Evolutionary conservation across 2,888 invertebrate species (phyloP).

Genomic region (Synanthedon formicaeformis): DNA sequence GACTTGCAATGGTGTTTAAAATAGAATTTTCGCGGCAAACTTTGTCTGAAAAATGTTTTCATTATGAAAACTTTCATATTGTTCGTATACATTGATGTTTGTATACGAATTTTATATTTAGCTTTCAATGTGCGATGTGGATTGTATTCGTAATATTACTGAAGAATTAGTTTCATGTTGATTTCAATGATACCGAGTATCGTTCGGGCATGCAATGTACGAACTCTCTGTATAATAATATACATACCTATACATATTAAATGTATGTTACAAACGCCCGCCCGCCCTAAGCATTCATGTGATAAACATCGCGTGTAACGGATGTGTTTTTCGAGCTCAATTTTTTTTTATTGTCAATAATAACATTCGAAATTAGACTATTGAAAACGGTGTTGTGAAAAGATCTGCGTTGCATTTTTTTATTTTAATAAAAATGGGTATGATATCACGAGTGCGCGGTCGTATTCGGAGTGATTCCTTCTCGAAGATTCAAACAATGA

Average conservation of each 20-base stretch:
- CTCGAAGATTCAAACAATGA: slow-evolving; percentile 71
- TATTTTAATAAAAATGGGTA: slow-evolving; percentile 65
- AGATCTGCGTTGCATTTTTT: not conserved
- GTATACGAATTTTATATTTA: not conserved
- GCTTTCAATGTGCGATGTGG: not conserved
- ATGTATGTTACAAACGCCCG: slow-evolving; percentile 9
- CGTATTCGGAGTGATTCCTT: slow-evolving; percentile 74
- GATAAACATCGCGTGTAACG: slow-evolving; percentile 32
- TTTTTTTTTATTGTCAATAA: not conserved
- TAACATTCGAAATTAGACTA: no score
- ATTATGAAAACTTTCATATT: slow-evolving; percentile 4
- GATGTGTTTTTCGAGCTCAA: slow-evolving; percentile 14
- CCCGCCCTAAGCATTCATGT: slow-evolving; percentile 48
- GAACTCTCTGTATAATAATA: no score
- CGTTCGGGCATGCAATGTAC: no score
- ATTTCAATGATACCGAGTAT: not conserved
- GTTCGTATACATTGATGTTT: slow-evolving; percentile 15
- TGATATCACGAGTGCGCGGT: slow-evolving; percentile 78
- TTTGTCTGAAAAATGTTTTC: slow-evolving; percentile 10
- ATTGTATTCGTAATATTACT: not conserved
- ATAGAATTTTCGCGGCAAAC: slow-evolving; percentile 37
- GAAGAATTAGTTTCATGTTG: not conserved
- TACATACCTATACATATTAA: no score
- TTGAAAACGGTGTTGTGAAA: no score
- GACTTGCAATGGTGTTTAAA: slow-evolving; percentile 51